Evolutionary conservation across 2,113 vertebrate species (phyloP), one percentile per base, ranked within the genome.

Genomic region (Heterotis niloticus): DNA sequence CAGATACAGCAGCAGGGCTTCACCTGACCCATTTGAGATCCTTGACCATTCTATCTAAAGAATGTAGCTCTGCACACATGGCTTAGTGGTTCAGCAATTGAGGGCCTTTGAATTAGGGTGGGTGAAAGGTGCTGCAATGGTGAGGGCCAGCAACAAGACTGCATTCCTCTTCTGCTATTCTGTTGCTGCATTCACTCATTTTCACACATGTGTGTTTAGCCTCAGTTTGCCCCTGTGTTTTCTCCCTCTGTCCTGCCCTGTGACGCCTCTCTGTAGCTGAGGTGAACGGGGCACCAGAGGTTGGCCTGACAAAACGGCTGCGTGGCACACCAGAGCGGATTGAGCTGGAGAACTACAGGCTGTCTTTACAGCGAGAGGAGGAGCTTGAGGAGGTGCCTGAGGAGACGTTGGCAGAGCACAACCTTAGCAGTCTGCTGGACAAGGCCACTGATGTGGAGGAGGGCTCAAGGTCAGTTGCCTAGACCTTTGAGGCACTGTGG

Each of bases 361-460:
- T 90, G 14, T 92, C 89, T 0, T 86, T 93, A 54, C 86, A 88
- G 79, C 87, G 87, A 14, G 90, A 89, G 0, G 93, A 94, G 69
- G 92, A 94, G 28, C 90, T 93, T 13, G 90, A 93, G 82, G 96
- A 96, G 84, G 94, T 97, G 0, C 93, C 96, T 0, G 97, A 99
- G 80, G 98, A 99, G 90, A 95, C 90, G 0, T 89, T 95, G 81
- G 94, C 94, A 0, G 91, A 93, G 73, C 95, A 98, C 85, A 98
- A 98, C 89, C 90, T 98, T 28, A 94, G 93, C 87, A 93, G 90
- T 0, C 87, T 92, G 23, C 83, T 94, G 76, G 91, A 94, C 85
- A 92, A 91, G 60, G 88, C 82, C 1, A 77, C 84, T 0, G 91
- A 92, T 16, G 91, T 92, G 60, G 90, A 92, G 70, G 90, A 84